Percentiles rank a stretch among this genome's conserved stretches.
Conservation (phyloP, 2,888 invertebrate species). For the Parelbella ahira region DNA sequence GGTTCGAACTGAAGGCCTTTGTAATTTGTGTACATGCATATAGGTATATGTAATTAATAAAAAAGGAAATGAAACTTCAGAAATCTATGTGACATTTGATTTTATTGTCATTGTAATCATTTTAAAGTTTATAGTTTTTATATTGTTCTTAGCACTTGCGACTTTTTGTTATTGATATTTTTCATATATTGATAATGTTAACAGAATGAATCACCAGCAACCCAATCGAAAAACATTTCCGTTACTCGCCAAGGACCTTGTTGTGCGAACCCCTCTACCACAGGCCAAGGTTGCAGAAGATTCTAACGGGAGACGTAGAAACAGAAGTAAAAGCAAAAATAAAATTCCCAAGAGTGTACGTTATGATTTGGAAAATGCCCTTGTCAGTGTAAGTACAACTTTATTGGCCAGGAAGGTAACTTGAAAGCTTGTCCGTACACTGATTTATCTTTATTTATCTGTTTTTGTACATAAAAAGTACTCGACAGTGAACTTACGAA, state of each 20-base stretch:
- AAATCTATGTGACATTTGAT: slow-evolving; percentile 4
- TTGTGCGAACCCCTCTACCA: slow-evolving; percentile 27
- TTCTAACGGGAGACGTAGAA: slow-evolving; percentile 27
- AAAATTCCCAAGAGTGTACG: slow-evolving; percentile 59
- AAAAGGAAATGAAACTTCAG: no score
- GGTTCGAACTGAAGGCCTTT: no score
- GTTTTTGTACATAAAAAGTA: no score
- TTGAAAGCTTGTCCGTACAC: no score
- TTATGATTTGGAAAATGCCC: slow-evolving; percentile 64
- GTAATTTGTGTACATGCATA: no score
- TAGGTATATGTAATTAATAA: no score
- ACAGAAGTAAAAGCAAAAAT: slow-evolving; percentile 43
- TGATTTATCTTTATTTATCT: no score
- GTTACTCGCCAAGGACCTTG: slow-evolving; percentile 31
- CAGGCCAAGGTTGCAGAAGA: slow-evolving; percentile 28
- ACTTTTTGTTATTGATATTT: slow-evolving; percentile 22
- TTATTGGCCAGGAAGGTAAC: no score
- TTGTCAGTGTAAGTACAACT: slow-evolving; percentile 65
- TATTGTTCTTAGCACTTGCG: neutral
- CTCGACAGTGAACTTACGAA: no score
- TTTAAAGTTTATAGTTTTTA: slow-evolving; percentile 15
- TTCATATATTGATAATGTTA: slow-evolving; percentile 15
- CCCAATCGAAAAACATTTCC: slow-evolving; percentile 31
- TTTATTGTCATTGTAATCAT: slow-evolving; percentile 1
- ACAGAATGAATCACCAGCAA: slow-evolving; percentile 26